Evolutionary conservation across 2,888 invertebrate genomes (phyloP).

Genomic region (Nasonovia ribisnigri): DNA sequence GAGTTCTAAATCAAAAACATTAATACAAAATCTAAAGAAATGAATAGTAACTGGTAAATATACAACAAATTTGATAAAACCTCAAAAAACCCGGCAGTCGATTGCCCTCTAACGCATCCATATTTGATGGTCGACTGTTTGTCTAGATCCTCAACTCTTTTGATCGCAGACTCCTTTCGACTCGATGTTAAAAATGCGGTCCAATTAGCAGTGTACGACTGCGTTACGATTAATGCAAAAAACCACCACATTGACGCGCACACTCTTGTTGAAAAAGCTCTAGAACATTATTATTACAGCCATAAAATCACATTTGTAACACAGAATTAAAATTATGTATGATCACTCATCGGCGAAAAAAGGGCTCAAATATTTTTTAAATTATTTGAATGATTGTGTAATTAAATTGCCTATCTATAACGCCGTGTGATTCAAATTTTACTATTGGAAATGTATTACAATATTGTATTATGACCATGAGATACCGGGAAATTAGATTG

Average conservation of each 20-base stretch:
- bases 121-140: conserved; percentile 96
- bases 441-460: neutral
- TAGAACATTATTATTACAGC: conserved; percentile 69
- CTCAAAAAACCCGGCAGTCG: conserved; percentile 91
- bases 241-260: conserved; percentile 95
- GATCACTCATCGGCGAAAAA: neutral
- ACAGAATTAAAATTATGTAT: neutral
- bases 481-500: neutral
- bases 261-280: conserved; percentile 90
- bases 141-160: conserved; percentile 91
- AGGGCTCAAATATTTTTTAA: neutral
- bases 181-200: conserved; percentile 94
- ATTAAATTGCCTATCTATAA: neutral
- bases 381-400: neutral
- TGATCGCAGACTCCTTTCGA: conserved; percentile 89
- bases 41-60: neutral
- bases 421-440: neutral
- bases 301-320: neutral
- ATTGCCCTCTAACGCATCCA: conserved; percentile 90
- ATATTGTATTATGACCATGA: neutral
- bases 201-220: conserved; percentile 94
- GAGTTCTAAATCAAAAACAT: conserved; percentile 63
- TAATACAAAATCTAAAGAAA: neutral
- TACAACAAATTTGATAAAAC: conserved; percentile 71
- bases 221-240: conserved; percentile 90